These are phyloP conservation scores for Phylloscopus trochilus DNA, from an alignment of 2,113 vertebrate species.

Conservation along the genomic window DNA sequence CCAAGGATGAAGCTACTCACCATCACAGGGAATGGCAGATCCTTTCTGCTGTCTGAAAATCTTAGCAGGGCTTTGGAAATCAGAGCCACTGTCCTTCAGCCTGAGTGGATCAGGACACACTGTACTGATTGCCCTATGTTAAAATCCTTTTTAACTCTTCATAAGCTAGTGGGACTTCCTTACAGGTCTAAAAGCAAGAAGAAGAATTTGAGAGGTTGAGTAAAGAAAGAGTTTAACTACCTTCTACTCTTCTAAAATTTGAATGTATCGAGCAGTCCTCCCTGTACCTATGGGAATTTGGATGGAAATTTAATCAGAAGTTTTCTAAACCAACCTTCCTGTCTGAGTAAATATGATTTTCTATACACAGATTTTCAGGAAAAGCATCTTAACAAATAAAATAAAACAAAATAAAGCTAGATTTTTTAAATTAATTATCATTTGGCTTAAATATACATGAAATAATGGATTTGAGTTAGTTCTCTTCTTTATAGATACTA, in stretches of 20 bases:
- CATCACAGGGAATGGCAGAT: background rate
- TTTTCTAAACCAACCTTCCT: background rate
- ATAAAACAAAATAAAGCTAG: background rate
- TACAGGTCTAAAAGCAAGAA: background rate
- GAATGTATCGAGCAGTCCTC: background rate
- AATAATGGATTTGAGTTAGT: background rate
- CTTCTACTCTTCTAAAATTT: background rate
- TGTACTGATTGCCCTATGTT: background rate
- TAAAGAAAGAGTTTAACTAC: background rate
- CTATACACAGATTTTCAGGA: background rate
- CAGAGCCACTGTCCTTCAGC: background rate
- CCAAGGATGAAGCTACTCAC: background rate
- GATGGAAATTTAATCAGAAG: background rate
- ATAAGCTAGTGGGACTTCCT: background rate
- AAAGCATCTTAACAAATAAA: background rate
- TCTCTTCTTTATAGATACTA: background rate
- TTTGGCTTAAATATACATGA: background rate
- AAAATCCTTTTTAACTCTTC: background rate
- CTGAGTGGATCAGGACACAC: rapidly evolving
- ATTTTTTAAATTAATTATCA: background rate
- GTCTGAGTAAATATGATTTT: background rate
- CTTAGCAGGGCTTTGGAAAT: background rate
- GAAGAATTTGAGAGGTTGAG: background rate
- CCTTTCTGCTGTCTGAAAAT: background rate
- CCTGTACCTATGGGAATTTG: background rate